Conservation (phyloP, 2,113 vertebrate genomes). For the Neomonachus schauinslandi region DNA sequence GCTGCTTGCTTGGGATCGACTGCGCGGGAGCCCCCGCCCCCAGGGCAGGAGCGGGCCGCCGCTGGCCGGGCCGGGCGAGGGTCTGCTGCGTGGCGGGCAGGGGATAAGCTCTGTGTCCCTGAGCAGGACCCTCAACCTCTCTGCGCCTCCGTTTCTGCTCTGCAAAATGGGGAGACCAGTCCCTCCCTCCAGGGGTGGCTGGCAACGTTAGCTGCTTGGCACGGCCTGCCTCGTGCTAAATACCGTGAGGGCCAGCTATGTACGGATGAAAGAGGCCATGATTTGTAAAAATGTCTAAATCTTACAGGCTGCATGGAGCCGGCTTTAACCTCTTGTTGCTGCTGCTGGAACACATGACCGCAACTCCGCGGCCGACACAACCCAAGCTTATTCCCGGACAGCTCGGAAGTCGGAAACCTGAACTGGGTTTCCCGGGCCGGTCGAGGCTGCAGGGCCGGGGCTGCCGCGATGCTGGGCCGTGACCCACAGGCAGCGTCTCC, state of each 20-base stretch:
- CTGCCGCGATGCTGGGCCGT: accelerated
- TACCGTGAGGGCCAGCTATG: not conserved
- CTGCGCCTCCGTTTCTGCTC: no score
- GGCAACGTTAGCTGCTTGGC: no score
- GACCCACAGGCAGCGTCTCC: accelerated
- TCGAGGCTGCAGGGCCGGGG: not conserved
- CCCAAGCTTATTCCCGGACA: not conserved
- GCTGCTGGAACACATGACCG: not conserved
- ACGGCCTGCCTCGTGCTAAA: no score
- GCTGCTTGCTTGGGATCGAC: no score
- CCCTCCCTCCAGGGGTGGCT: not conserved
- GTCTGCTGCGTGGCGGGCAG: no score
- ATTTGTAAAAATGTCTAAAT: not conserved
- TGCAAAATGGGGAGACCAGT: no score
- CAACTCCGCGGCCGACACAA: not conserved
- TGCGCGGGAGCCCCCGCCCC: no score
- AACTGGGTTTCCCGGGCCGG: accelerated
- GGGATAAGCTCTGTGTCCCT: no score
- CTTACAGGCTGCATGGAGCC: not conserved
- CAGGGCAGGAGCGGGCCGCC: no score
- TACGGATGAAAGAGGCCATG: not conserved
- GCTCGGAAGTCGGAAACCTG: not conserved
- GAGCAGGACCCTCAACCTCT: no score
- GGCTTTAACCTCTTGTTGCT: not conserved
- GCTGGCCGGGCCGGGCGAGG: no score